Percentiles rank a stretch among this genome's conserved stretches.
Evolutionary conservation across 1,140 invertebrate genomes (phyloP).

Genomic region (Dreissena polymorpha): DNA sequence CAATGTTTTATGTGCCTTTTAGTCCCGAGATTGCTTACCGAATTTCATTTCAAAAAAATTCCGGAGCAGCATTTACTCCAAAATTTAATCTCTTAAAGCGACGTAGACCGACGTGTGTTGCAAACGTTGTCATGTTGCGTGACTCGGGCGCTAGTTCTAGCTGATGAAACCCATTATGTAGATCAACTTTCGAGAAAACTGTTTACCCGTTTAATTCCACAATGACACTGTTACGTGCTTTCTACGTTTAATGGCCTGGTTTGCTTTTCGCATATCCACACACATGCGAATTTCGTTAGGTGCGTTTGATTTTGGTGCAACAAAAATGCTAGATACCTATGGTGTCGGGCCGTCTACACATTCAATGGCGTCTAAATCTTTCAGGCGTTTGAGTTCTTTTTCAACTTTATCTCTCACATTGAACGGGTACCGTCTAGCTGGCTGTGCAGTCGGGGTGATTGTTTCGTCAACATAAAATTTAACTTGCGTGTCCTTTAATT

Average conservation of each 20-base stretch:
- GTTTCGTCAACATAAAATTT: no score
- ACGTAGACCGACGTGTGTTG: background rate
- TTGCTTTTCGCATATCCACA: background rate
- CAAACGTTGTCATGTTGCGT: background rate
- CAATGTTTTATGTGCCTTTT: background rate
- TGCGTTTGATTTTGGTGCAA: background rate
- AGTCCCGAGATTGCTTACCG: background rate
- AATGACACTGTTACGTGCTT: background rate
- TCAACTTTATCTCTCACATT: background rate
- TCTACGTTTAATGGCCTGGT: background rate
- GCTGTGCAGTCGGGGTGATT: background rate
- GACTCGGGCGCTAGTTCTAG: background rate
- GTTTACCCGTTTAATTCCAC: background rate
- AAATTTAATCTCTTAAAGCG: background rate
- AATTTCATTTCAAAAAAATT: background rate
- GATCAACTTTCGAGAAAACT: background rate
- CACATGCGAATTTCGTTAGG: no score
- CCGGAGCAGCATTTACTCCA: background rate
- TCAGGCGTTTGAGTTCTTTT: background rate
- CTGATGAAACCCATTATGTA: background rate
- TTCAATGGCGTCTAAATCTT: background rate
- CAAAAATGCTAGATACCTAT: conserved; percentile 3
- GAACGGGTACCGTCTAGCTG: background rate
- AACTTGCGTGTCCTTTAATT: no score
- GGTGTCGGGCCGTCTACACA: background rate